phyloP scores from a whole-genome alignment of 2,797 vertebrate species.

The Mormyrus hasselquistii region DNA sequence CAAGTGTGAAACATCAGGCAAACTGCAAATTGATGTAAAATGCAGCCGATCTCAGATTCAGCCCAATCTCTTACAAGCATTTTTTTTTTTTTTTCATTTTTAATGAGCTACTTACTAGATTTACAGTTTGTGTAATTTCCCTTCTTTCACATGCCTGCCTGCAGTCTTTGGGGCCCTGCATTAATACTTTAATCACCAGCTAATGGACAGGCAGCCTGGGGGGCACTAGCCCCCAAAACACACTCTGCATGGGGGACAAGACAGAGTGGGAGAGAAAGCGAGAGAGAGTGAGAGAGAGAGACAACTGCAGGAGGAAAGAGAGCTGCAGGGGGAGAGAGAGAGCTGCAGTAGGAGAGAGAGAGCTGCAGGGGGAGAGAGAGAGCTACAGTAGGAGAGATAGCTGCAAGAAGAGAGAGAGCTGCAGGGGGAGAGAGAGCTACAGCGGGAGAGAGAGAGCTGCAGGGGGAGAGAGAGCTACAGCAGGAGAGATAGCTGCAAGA shows the following conservation, averaged over 20 bases:
- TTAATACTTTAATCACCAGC: slow-evolving; percentile 27
- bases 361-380: neutral
- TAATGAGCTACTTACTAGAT: slow-evolving; percentile 23
- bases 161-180: slow-evolving; percentile 1
- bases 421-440: neutral
- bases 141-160: slow-evolving; percentile 17
- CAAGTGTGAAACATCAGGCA: slow-evolving; percentile 29
- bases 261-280: neutral
- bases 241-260: neutral
- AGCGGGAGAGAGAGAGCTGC: no score
- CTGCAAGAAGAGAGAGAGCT: neutral
- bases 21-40: slow-evolving; percentile 43
- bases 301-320: neutral
- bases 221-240: neutral
- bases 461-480: neutral
- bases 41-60: slow-evolving; percentile 36
- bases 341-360: neutral
- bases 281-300: neutral
- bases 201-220: slow-evolving; percentile 2
- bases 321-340: neutral
- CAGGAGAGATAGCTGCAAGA: no score
- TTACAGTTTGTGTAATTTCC: slow-evolving; percentile 22
- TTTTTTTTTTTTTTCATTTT: slow-evolving; percentile 23
- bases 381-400: neutral
- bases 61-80: slow-evolving; percentile 29